A percentile compares a stretch with the other conserved stretches of the same genome.
phyloP scores from a whole-genome alignment of 2,113 vertebrate genomes.

The Antigone vipio region DNA sequence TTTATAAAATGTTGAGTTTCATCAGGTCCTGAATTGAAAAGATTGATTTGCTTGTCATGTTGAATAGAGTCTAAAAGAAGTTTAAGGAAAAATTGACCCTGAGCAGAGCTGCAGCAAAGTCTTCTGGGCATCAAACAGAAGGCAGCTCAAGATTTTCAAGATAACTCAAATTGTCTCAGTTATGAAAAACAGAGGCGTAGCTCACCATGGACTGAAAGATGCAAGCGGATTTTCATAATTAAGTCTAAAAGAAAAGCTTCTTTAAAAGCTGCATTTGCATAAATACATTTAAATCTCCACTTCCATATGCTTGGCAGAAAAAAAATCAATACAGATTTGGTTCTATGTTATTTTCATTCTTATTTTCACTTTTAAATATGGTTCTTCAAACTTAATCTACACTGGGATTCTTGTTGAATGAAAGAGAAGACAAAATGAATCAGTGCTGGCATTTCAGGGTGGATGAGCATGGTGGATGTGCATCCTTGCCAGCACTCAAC shows the following conservation, averaged over 20 bases:
- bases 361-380: conserved; percentile 27
- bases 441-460: not conserved
- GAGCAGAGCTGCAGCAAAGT: conserved; percentile 43
- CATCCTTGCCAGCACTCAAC: not conserved
- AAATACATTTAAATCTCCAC: conserved; percentile 28
- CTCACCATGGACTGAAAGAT: conserved; percentile 33
- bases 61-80: conserved; percentile 76
- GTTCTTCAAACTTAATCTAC: conserved; percentile 1
- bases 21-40: conserved; percentile 75
- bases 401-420: not conserved
- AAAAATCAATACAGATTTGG: not conserved
- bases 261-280: conserved; percentile 57
- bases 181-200: conserved; percentile 32
- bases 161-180: conserved; percentile 64
- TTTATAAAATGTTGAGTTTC: conserved; percentile 78
- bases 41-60: conserved; percentile 83
- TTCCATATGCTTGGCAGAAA: not conserved
- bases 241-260: conserved; percentile 56
- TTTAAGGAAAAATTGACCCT: conserved; percentile 78
- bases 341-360: conserved; percentile 41
- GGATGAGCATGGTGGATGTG: not conserved
- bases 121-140: conserved; percentile 66
- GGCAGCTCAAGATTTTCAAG: conserved; percentile 65
- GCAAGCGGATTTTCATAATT: conserved; percentile 72
- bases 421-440: not conserved